Conservation (phyloP, 2,797 vertebrate species). For the Chelon auratus region DNA sequence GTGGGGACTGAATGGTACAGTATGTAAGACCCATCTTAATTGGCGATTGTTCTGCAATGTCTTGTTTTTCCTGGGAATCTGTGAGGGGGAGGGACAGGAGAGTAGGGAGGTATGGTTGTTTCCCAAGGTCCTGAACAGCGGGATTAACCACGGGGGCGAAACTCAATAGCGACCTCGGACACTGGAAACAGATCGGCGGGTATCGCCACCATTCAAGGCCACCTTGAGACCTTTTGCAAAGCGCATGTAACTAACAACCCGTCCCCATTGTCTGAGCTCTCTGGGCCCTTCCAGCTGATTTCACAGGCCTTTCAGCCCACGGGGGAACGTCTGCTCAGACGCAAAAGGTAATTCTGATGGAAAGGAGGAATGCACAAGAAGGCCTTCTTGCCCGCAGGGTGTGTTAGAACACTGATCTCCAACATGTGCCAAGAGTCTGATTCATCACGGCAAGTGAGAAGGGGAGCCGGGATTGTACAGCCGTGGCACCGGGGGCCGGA, state of each 20-base stretch:
- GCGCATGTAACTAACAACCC: slow-evolving; percentile 79
- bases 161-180: slow-evolving; percentile 80
- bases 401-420: slow-evolving; percentile 77
- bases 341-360: slow-evolving; percentile 79
- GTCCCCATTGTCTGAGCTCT: slow-evolving; percentile 67
- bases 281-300: slow-evolving; percentile 79
- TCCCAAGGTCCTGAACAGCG: slow-evolving; percentile 87
- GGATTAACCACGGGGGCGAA: slow-evolving; percentile 82
- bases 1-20: slow-evolving; percentile 78
- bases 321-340: slow-evolving; percentile 63
- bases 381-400: slow-evolving; percentile 69
- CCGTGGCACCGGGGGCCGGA: slow-evolving; percentile 54
- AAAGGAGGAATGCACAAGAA: slow-evolving; percentile 78
- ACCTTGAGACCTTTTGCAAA: slow-evolving; percentile 77
- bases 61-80: slow-evolving; percentile 85
- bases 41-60: slow-evolving; percentile 83
- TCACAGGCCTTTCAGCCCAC: slow-evolving; percentile 80
- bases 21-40: slow-evolving; percentile 84
- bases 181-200: slow-evolving; percentile 81
- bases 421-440: slow-evolving; percentile 80
- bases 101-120: slow-evolving; percentile 68
- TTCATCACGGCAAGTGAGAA: slow-evolving; percentile 69
- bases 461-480: slow-evolving; percentile 55
- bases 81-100: slow-evolving; percentile 47
- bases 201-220: slow-evolving; percentile 76